phyloP scores from a whole-genome alignment of 2,888 invertebrate species.

The Trachelus stipa region DNA sequence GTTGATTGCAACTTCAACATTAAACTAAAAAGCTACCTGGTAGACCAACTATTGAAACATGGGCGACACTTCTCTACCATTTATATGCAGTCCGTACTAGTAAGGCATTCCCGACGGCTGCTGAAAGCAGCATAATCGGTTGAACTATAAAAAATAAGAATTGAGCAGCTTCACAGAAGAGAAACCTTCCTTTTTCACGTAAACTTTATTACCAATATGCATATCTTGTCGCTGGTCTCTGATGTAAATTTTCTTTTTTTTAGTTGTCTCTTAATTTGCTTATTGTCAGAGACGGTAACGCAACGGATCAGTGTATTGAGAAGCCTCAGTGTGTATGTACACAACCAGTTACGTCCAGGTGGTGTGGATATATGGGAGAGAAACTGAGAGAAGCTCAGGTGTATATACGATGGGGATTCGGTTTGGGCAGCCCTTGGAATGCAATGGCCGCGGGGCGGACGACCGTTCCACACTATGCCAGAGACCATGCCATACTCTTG shows the following conservation, averaged over 20 bases:
- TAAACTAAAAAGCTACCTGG: not conserved
- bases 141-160: not conserved
- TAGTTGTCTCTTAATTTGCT: not conserved
- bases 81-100: not conserved
- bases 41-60: not conserved
- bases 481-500: conserved; percentile 28
- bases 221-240: not conserved
- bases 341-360: conserved; percentile 3
- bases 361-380: conserved; percentile 13
- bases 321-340: not conserved
- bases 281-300: not conserved
- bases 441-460: conserved; percentile 50
- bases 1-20: not conserved
- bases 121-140: not conserved
- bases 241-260: not conserved
- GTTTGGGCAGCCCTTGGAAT: conserved; percentile 61
- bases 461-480: conserved; percentile 20
- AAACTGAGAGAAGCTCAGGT: conserved; percentile 21
- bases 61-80: not conserved
- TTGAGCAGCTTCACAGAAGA: not conserved
- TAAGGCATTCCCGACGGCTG: not conserved
- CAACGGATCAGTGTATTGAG: not conserved
- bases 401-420: conserved; percentile 51
- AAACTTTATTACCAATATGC: not conserved
- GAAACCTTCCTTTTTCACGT: not conserved